Evolutionary conservation across 2,888 invertebrate species (phyloP), one percentile per base, ranked within the genome.

Genomic region (Asteroscopus sphinx): DNA sequence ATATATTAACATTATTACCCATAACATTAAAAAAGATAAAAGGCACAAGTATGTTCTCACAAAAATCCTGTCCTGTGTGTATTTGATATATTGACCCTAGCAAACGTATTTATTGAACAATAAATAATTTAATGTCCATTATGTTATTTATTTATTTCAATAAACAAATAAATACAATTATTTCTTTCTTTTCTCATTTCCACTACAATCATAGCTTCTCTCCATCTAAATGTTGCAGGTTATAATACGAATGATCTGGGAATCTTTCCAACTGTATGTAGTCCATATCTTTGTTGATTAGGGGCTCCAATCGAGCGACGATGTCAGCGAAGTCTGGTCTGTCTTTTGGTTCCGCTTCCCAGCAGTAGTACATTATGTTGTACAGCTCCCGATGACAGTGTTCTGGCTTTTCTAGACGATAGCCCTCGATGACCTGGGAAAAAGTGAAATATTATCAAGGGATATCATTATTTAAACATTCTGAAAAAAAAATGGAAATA

Each of bases 361-460:
- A 99, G 87, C 99, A 99, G 86, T 98, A 98, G 86, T 97, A 98
- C 98, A 99, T 99, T 49, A 99, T 97, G 80, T 98, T 98, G 91
- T 98, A 98, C 0, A 98, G 95, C 85, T 99, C 98, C 5, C 98
- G 95, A 42, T 98, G 96, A 87, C 99, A 99, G 82, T 99, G 98
- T 77, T 98, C 98, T 0, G 99, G 99, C 81, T 98, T 98, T 79
- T 98, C 98, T 63, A 99, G 94, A 17, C 99, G 95, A 85, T 97
- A 97, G 0, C 99, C 99, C 76, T 98, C 98, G 44, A 97, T 96
- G 0, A 97, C 97, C 97, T 97, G 82, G n/a, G 86, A 85, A 57
- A 41, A 62, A 49, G 39, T 5, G 28, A 17, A 28, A 47, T 4
- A 13, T 12, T 12, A 32, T n/a, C n/a, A n/a, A n/a, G n/a, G n/a